Evolutionary conservation across 2,888 invertebrate genomes (phyloP), one percentile per base, ranked within the genome.

Genomic region (Rotaria macrura): DNA sequence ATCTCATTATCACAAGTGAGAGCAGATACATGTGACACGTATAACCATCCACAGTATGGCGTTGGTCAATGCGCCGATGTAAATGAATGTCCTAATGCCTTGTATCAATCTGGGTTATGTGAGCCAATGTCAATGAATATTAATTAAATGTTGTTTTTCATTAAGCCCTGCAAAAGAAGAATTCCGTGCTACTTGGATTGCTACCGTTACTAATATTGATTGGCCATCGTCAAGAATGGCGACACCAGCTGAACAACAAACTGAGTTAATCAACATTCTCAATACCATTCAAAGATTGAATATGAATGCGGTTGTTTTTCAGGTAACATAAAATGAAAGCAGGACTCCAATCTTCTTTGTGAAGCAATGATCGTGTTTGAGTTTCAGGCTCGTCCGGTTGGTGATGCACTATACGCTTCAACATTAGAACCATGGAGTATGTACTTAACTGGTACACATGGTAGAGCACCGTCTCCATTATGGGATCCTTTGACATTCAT

Each of bases 141-240:
- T 34, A n/a, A n/a, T n/a, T n/a, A 65, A 85, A 54, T 85, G 85
- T 54, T 85, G 85, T 43, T 85, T 83, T 54, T 85, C 85, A 47
- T 14, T 14, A 47, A 43, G 74, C 54, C 43, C 79, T 55, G 54
- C 14, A 12, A 5, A 38, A n/a, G 84, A 86, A 55, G 86, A 90
- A 87, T 89, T 89, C 85, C 88, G 89, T 29, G 89, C 88, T 43
- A 88, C 87, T 23, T 90, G 89, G 89, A 87, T 90, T 25, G 89
- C 89, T 34, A 90, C 90, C 12, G 90, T 89, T 12, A 87, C 88
- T 25, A 89, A 90, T 87, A 89, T 90, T 17, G 90, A 90, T 87
- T 90, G 89, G 89, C 90, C 90, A 4, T 87, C 88, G 17, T 88
- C 88, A 23, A 85, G 87, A 23, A 85, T 87, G 25, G 85, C 87